Percentiles rank a stretch among this genome's conserved stretches.
Evolutionary conservation across 2,888 invertebrate genomes (phyloP).

Genomic region (Hemicrepidius hirtus): DNA sequence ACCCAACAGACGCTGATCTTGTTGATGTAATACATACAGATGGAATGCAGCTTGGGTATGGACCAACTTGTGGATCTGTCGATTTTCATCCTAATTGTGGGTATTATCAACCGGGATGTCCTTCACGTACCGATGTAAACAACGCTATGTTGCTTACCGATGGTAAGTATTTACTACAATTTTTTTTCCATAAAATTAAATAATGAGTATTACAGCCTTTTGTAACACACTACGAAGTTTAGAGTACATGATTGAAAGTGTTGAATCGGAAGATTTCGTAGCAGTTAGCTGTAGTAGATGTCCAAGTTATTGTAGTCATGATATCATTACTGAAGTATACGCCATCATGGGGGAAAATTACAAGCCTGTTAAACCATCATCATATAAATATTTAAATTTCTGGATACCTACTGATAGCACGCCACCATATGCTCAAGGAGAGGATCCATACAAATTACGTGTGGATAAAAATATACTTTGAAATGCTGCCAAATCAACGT

Average conservation of each 20-base stretch:
- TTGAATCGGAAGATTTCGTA: conserved; percentile 13
- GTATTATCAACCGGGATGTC: not conserved
- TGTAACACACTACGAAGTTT: not conserved
- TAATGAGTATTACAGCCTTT: not conserved
- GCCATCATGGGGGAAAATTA: conserved; percentile 42
- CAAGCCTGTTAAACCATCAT: not conserved
- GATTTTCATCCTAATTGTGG: conserved; percentile 22
- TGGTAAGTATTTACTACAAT: not conserved
- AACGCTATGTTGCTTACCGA: not conserved
- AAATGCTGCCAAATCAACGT: too few relatives aligned
- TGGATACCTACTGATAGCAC: not conserved
- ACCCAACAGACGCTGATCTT: conserved; percentile 15
- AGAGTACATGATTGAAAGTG: conserved; percentile 26
- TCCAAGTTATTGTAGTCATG: conserved; percentile 23
- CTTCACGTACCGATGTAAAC: not conserved
- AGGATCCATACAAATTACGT: not conserved
- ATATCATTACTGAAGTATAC: conserved; percentile 37
- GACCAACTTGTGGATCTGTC: not conserved
- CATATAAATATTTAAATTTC: conserved; percentile 7
- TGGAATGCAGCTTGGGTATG: not conserved
- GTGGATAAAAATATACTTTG: not conserved
- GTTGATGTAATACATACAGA: conserved; percentile 29
- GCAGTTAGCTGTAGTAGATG: conserved; percentile 34
- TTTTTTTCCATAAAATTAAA: too few relatives aligned
- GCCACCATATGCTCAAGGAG: conserved; percentile 28